phyloP scores from a whole-genome alignment of 2,888 invertebrate genomes.

The Meteorus cinctellus region DNA sequence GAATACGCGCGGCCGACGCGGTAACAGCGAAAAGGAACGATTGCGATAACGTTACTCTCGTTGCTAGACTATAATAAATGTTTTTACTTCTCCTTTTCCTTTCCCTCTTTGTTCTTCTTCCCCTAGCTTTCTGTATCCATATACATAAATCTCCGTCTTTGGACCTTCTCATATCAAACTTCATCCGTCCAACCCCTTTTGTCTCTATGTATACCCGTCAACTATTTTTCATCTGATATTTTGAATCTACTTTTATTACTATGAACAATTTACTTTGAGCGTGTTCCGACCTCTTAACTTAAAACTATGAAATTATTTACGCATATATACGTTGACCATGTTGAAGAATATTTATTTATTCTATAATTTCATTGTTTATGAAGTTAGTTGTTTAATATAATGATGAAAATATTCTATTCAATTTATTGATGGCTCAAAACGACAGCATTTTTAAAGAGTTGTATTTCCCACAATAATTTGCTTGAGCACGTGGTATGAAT shows the following conservation, averaged over 20 bases:
- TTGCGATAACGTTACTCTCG: slow-evolving; percentile 39
- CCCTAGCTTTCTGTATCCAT: background rate
- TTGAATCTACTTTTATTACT: background rate
- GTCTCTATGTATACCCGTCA: background rate
- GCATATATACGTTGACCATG: no score
- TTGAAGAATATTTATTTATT: no score
- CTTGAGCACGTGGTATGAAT: no score
- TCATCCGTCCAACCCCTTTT: background rate
- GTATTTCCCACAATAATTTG: no score
- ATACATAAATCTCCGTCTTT: background rate
- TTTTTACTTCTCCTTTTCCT: slow-evolving; percentile 24
- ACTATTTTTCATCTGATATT: slow-evolving; percentile 15
- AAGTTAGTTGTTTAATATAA: no score
- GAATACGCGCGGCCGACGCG: slow-evolving; percentile 34
- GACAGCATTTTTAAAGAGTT: no score
- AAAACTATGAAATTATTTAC: no score
- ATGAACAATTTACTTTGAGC: background rate
- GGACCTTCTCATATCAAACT: background rate
- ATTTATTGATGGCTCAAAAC: no score
- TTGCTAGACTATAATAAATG: slow-evolving; percentile 34
- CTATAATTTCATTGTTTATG: no score
- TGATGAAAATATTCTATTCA: no score
- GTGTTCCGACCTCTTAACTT: background rate
- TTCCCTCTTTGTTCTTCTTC: background rate
- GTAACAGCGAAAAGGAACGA: slow-evolving; percentile 24